These are phyloP conservation scores for fruit fly (Drosophila melanogaster) DNA, from an alignment of 1,140 invertebrate genomes.

Conservation along the genomic window DNA sequence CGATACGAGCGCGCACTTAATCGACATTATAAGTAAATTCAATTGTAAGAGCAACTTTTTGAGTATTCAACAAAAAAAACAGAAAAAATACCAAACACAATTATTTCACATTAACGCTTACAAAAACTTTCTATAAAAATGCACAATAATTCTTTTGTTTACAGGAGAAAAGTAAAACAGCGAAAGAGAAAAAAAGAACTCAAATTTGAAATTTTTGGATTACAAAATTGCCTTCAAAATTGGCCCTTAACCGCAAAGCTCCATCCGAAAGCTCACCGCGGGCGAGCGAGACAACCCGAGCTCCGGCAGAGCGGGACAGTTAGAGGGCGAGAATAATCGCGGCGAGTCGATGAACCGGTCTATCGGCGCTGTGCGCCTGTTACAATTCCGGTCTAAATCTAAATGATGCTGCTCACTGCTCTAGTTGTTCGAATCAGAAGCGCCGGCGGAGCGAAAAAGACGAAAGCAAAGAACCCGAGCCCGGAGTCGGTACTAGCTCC, in stretches of 20 bases:
- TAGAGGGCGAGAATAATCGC: slow-evolving; percentile 14
- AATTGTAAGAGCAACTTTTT: neutral
- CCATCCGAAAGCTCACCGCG: slow-evolving; percentile 4
- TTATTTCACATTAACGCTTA: too few relatives aligned
- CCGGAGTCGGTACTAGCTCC: slow-evolving; percentile 33
- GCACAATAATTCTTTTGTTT: too few relatives aligned
- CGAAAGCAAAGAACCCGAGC: slow-evolving; percentile 11
- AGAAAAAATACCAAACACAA: too few relatives aligned
- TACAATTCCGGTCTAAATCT: slow-evolving; percentile 84
- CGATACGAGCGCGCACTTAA: neutral
- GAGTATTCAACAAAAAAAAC: too few relatives aligned
- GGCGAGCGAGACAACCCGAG: slow-evolving; percentile 27
- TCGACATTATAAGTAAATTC: neutral
- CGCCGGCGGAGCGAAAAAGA: slow-evolving; percentile 41
- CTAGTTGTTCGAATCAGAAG: slow-evolving; percentile 71
- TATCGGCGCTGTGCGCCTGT: slow-evolving; percentile 58
- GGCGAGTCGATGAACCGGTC: slow-evolving; percentile 4
- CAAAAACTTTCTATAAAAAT: too few relatives aligned
- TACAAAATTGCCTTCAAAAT: neutral
- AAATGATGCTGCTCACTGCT: slow-evolving; percentile 84
- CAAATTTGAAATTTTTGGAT: too few relatives aligned
- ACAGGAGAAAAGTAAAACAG: too few relatives aligned
- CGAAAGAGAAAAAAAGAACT: too few relatives aligned
- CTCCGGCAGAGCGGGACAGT: neutral
- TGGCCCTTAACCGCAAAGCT: slow-evolving; percentile 28